phyloP scores from a whole-genome alignment of 2,888 invertebrate species.

The Ischnura elegans region DNA sequence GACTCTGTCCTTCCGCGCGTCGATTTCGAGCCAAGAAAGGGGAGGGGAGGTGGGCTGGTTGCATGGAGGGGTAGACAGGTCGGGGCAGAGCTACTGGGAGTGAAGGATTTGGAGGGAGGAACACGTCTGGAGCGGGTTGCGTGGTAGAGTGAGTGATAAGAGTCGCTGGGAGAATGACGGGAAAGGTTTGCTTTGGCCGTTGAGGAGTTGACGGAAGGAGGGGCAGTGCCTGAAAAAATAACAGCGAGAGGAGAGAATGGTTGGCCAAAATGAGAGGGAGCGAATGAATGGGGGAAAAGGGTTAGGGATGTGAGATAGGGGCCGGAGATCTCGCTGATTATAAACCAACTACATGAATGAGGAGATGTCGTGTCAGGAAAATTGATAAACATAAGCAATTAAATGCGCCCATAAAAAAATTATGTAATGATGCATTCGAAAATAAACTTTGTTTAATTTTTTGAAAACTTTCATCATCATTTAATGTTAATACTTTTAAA shows the following conservation, averaged over 20 bases:
- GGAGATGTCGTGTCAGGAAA: neutral
- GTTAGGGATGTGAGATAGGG: neutral
- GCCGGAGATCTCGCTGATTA: too few species aligned
- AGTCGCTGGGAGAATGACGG: too few species aligned
- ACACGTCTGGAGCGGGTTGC: neutral
- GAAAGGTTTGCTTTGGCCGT: too few species aligned
- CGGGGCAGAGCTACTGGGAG: neutral
- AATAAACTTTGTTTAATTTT: too few species aligned
- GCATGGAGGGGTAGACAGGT: neutral
- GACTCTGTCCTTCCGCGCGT: neutral
- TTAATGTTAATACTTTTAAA: too few species aligned
- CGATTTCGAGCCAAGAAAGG: neutral
- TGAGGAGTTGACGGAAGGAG: neutral
- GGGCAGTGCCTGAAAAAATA: neutral
- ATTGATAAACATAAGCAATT: too few species aligned
- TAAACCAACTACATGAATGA: neutral
- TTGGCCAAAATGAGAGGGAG: neutral
- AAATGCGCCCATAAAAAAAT: too few species aligned
- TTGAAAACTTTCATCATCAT: too few species aligned
- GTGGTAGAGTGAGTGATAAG: too few species aligned
- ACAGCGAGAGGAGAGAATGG: neutral
- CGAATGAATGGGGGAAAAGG: neutral
- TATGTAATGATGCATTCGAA: too few species aligned
- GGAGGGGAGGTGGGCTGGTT: neutral
- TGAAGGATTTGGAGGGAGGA: neutral